Conservation (phyloP, 2,888 invertebrate genomes). For the Apotomis betuletana region DNA sequence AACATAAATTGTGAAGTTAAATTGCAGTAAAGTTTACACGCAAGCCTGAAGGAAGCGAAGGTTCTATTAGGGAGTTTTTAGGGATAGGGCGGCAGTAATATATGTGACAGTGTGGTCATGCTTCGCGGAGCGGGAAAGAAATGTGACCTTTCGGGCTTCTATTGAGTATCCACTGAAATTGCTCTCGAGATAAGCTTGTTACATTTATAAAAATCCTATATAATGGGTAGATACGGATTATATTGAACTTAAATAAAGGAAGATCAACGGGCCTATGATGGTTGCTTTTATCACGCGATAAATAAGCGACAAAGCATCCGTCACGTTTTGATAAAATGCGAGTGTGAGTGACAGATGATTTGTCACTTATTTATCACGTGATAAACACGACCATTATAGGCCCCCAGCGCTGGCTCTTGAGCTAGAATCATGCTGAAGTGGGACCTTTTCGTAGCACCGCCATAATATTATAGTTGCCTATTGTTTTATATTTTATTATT, state of each 20-base stretch:
- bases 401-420: no score
- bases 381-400: no score
- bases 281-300: no score
- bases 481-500: no score
- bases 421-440: no score
- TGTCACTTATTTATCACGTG: no score
- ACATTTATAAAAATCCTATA: slow-evolving; percentile 2
- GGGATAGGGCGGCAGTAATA: slow-evolving; percentile 64
- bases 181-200: slow-evolving; percentile 30
- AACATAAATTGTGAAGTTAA: slow-evolving; percentile 40
- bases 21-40: slow-evolving; percentile 41
- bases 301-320: no score
- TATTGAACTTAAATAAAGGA: no score
- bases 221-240: not conserved
- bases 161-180: slow-evolving; percentile 49
- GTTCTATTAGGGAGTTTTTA: slow-evolving; percentile 40
- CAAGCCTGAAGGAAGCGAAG: slow-evolving; percentile 25
- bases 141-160: slow-evolving; percentile 65
- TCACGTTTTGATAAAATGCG: no score
- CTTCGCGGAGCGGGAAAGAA: slow-evolving; percentile 73
- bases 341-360: no score
- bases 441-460: not conserved
- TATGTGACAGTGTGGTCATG: slow-evolving; percentile 76
- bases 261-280: no score
- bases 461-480: no score